phyloP scores from a whole-genome alignment of 2,113 vertebrate genomes.

The Cichladusa arquata region DNA sequence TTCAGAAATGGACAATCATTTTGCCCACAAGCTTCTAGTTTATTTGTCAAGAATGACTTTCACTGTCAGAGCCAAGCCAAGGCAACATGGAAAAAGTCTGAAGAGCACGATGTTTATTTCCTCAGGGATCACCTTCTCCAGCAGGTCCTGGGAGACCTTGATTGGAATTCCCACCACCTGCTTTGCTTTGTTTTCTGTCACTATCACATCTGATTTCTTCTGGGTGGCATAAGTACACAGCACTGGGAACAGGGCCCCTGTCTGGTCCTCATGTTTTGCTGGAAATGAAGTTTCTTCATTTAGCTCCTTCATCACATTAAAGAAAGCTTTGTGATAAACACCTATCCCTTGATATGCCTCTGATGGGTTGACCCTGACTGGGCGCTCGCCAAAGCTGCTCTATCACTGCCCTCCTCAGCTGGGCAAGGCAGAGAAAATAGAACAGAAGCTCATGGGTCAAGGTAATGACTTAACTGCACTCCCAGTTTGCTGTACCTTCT shows the following conservation, averaged over 20 bases:
- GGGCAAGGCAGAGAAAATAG: neutral
- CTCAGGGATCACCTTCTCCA: fast-evolving
- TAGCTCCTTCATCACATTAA: neutral
- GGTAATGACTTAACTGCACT: neutral
- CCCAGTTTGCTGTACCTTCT: neutral
- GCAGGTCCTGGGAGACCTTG: neutral
- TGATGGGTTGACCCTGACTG: neutral
- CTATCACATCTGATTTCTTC: neutral
- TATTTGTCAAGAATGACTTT: neutral
- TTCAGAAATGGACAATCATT: neutral
- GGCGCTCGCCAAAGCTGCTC: fast-evolving
- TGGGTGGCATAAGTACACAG: neutral
- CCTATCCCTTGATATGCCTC: neutral
- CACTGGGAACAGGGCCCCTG: neutral
- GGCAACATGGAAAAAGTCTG: neutral
- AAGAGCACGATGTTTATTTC: neutral
- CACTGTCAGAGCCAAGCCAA: neutral
- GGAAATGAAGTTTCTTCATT: neutral
- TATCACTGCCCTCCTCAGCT: neutral
- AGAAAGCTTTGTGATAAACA: neutral
- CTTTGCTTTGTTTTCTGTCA: neutral
- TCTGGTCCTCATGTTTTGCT: neutral
- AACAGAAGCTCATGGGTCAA: fast-evolving
- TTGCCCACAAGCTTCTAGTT: neutral
- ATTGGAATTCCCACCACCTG: neutral